Conservation (phyloP, 1,140 invertebrate species). For the Papilio glaucus region DNA sequence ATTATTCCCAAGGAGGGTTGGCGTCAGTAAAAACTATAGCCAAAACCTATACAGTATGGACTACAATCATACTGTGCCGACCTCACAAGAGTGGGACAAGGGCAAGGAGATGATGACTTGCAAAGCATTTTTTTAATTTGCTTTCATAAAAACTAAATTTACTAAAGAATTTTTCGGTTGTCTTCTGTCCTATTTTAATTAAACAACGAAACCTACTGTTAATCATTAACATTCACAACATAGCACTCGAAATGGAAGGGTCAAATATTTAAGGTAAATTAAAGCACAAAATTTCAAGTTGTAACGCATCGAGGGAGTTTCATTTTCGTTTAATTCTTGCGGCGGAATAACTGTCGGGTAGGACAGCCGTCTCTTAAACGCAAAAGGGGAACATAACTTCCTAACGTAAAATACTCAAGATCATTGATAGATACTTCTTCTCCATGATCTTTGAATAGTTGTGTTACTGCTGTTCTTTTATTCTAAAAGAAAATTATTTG, state of each 20-base stretch:
- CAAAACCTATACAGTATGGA: too few species aligned
- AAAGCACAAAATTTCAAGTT: slow-evolving; percentile 21
- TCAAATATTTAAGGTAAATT: slow-evolving; percentile 25
- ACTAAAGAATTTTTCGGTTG: neutral
- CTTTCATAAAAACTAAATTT: too few species aligned
- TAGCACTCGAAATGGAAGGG: slow-evolving; percentile 11
- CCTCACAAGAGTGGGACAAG: too few species aligned
- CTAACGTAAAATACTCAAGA: neutral
- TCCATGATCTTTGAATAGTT: too few species aligned
- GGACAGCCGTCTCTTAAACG: neutral
- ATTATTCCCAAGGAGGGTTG: too few species aligned
- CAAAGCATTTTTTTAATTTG: too few species aligned
- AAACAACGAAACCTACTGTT: slow-evolving; percentile 16
- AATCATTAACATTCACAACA: slow-evolving; percentile 23
- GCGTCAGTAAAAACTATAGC: too few species aligned
- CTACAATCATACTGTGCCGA: too few species aligned
- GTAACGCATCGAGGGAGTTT: slow-evolving; percentile 16
- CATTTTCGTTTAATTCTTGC: slow-evolving; percentile 23
- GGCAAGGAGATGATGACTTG: too few species aligned
- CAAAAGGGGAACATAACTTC: neutral
- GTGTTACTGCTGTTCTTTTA: too few species aligned
- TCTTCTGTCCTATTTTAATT: slow-evolving; percentile 13
- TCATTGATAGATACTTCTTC: neutral
- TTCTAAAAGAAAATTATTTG: too few species aligned
- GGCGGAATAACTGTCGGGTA: neutral